These are phyloP conservation scores for Asarcornis scutulata DNA, from an alignment of 2,113 vertebrate genomes.

Conservation along the genomic window DNA sequence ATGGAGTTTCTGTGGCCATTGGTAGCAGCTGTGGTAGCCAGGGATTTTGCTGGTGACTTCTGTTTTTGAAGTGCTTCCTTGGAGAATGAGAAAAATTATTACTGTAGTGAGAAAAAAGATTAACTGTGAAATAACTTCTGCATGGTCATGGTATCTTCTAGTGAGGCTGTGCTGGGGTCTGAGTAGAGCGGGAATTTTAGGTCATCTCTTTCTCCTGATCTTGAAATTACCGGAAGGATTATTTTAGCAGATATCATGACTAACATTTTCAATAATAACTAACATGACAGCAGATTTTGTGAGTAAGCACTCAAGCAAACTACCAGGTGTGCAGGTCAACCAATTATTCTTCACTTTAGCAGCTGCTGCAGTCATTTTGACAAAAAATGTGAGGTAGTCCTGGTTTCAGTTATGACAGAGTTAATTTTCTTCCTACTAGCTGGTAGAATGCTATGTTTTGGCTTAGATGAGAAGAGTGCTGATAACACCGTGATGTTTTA, in stretches of 20 bases:
- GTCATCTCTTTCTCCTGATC: background rate
- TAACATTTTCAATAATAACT: background rate
- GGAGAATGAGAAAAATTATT: background rate
- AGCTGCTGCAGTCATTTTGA: background rate
- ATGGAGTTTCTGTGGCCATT: background rate
- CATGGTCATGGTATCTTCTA: background rate
- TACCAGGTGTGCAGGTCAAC: background rate
- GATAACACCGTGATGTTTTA: no score
- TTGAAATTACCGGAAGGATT: background rate
- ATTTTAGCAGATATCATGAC: background rate
- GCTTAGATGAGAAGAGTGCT: no score
- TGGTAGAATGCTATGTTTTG: no score
- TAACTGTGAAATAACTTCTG: background rate
- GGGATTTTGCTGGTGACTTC: background rate
- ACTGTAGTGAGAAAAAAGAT: background rate
- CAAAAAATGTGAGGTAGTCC: background rate
- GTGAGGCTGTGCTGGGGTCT: background rate
- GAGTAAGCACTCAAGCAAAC: background rate
- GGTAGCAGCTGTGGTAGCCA: background rate
- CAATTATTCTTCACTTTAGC: background rate
- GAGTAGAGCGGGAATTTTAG: background rate
- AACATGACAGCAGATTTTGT: background rate
- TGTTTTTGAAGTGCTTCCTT: background rate
- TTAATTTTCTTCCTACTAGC: no score
- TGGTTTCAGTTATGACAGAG: no score